Conservation (phyloP, 2,113 vertebrate species). For the Athene cunicularia region DNA sequence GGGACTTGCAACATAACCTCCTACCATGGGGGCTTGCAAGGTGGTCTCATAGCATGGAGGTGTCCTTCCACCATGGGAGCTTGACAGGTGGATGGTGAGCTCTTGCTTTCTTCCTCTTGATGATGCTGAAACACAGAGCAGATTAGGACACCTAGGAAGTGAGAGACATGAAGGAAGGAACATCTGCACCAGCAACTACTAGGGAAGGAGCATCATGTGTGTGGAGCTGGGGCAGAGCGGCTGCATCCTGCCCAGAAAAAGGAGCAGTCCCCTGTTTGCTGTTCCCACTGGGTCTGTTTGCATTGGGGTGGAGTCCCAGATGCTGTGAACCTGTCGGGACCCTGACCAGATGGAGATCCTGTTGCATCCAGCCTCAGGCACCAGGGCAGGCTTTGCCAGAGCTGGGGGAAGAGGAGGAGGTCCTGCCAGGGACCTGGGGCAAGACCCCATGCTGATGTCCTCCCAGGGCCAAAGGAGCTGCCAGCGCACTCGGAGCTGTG, state of each 20-base stretch:
- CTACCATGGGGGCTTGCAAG: background rate
- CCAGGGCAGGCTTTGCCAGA: background rate
- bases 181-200: background rate
- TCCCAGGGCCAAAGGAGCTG: background rate
- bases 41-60: background rate
- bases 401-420: no score
- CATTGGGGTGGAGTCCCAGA: background rate
- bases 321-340: rapidly evolving
- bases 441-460: background rate
- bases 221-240: background rate
- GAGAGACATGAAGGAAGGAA: background rate
- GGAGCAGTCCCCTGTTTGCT: background rate
- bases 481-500: background rate
- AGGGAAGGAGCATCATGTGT: background rate
- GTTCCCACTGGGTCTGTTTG: rapidly evolving
- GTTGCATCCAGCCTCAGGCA: background rate
- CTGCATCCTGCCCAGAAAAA: background rate
- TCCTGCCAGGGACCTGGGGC: background rate
- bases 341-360: background rate
- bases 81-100: background rate
- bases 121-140: rapidly evolving
- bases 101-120: background rate
- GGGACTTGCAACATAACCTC: background rate
- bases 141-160: rapidly evolving
- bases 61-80: background rate